phyloP scores from a whole-genome alignment of 2,888 invertebrate species.

The Therioaphis trifolii region DNA sequence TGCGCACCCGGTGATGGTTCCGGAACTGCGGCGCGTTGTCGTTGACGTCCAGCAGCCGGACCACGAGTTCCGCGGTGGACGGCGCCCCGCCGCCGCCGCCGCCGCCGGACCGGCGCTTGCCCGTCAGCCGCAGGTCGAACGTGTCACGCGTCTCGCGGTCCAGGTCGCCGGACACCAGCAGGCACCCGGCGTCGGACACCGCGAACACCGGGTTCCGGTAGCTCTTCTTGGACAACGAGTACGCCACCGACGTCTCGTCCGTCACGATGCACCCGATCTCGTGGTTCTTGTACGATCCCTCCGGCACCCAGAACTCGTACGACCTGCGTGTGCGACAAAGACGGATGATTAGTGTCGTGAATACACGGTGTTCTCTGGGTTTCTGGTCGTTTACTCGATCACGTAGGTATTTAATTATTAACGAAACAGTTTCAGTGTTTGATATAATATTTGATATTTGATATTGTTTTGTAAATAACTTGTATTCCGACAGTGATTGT shows the following conservation, averaged over 20 bases:
- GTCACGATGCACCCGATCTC: conserved; percentile 83
- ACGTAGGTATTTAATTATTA: too few relatives aligned
- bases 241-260: conserved; percentile 81
- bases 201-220: conserved; percentile 67
- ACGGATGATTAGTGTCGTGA: too few relatives aligned
- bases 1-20: conserved; percentile 75
- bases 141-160: conserved; percentile 80
- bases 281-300: conserved; percentile 79
- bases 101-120: conserved; percentile 44
- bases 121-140: conserved; percentile 77
- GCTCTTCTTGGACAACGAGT: conserved; percentile 70
- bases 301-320: conserved; percentile 85
- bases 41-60: conserved; percentile 84
- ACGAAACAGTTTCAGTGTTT: too few relatives aligned
- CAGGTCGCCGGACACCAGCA: conserved; percentile 80
- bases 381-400: too few relatives aligned
- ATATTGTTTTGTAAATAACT: too few relatives aligned
- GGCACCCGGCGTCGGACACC: conserved; percentile 76
- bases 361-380: too few relatives aligned
- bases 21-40: conserved; percentile 86
- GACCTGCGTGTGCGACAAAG: conserved; percentile 81
- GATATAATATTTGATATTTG: too few relatives aligned
- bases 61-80: conserved; percentile 81
- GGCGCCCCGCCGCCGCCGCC: conserved; percentile 68
- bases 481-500: too few relatives aligned